A percentile compares a stretch with the other conserved stretches of the same genome.
Evolutionary conservation across 2,797 vertebrate genomes (phyloP).

Genomic region (Peromyscus nudipes): DNA sequence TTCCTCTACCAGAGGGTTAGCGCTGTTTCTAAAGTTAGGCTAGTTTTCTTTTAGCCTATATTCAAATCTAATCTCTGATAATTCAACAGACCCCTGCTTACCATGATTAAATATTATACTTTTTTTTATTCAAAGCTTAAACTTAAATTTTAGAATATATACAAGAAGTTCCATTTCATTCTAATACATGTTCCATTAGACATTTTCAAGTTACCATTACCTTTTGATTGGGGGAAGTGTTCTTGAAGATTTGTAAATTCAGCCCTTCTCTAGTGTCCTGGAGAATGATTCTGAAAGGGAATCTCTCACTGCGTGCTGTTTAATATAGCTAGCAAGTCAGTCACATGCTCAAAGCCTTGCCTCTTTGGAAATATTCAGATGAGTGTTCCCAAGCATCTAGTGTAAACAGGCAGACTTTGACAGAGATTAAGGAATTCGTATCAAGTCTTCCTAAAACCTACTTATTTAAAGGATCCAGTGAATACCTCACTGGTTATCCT

Average conservation of each 20-base stretch:
- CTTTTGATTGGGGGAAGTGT: constrained; percentile 48
- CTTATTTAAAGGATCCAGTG: constrained; percentile 54
- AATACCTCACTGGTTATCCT: constrained; percentile 14
- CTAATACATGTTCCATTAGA: not conserved
- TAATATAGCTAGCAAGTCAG: constrained; percentile 68
- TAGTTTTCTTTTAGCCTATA: constrained; percentile 22
- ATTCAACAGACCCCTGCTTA: constrained; percentile 6
- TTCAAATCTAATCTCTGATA: constrained; percentile 56
- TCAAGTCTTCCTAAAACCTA: constrained; percentile 67
- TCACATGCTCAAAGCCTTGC: constrained; percentile 64
- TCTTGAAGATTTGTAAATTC: constrained; percentile 58
- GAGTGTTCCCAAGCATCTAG: constrained; percentile 72
- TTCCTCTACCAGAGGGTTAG: constrained; percentile 12
- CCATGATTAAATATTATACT: constrained; percentile 9
- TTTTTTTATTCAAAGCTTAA: constrained; percentile 48
- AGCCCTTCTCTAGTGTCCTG: constrained; percentile 36
- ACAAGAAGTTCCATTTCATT: constrained; percentile 59
- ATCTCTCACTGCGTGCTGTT: constrained; percentile 59
- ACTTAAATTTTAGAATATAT: constrained; percentile 58
- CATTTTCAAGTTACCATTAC: constrained; percentile 72
- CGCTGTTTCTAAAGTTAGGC: constrained; percentile 35
- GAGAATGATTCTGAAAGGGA: not conserved
- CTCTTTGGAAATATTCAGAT: constrained; percentile 63
- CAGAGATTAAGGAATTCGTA: constrained; percentile 76
- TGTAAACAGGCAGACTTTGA: constrained; percentile 56